Evolutionary conservation across 1,140 invertebrate species (phyloP).

Genomic region (Stenopsyche tienmushanensis): DNA sequence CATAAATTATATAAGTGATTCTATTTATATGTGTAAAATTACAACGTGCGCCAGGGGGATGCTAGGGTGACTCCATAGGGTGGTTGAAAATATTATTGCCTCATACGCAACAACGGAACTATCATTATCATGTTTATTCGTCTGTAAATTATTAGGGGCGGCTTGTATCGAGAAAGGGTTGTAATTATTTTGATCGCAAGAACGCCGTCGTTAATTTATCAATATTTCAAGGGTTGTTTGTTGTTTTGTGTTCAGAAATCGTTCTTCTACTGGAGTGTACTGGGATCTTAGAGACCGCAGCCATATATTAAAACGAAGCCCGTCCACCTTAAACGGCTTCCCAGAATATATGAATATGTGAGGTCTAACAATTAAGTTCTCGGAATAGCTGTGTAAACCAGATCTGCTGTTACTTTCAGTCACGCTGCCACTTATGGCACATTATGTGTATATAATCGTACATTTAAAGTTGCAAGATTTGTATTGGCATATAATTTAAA

Average conservation of each 20-base stretch:
- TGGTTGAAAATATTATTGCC: neutral
- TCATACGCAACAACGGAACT: constrained; percentile 2
- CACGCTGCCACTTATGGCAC: neutral
- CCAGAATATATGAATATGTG: neutral
- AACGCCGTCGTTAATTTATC: constrained; percentile 19
- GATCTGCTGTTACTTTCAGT: neutral
- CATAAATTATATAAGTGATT: neutral
- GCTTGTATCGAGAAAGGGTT: neutral
- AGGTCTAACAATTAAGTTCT: neutral
- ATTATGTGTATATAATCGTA: neutral
- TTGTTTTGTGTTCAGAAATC: neutral
- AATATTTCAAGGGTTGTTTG: constrained; percentile 5
- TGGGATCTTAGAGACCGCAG: neutral
- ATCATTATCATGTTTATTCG: constrained; percentile 35
- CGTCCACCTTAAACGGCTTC: neutral
- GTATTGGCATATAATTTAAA: too few species aligned
- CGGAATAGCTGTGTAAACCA: neutral
- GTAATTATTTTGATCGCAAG: constrained; percentile 30
- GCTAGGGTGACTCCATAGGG: neutral
- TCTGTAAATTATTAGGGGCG: constrained; percentile 27
- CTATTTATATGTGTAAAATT: neutral
- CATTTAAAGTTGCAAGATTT: too few species aligned
- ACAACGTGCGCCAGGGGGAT: neutral
- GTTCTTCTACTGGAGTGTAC: neutral
- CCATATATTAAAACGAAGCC: neutral